A percentile compares a stretch with the other conserved stretches of the same genome.
These are phyloP conservation scores for Acrobasis repandana DNA, from an alignment of 2,888 invertebrate genomes.

Conservation along the genomic window DNA sequence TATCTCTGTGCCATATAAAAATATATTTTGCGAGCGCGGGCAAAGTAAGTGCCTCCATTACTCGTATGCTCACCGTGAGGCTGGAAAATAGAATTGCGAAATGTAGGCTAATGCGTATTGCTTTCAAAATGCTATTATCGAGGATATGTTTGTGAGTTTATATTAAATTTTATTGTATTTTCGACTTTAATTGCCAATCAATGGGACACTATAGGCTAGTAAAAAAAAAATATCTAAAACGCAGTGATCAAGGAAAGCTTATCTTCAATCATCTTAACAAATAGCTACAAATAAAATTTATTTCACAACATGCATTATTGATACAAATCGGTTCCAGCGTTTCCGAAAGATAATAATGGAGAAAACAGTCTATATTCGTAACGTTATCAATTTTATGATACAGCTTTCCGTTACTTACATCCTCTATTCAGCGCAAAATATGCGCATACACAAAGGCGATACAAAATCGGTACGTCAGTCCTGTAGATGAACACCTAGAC, in stretches of 20 bases:
- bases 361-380: neutral
- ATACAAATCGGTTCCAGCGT: neutral
- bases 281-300: too few species aligned
- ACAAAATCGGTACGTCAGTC: neutral
- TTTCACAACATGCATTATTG: neutral
- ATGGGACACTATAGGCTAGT: too few species aligned
- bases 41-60: constrained; percentile 3
- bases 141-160: neutral
- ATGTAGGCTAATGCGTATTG: constrained; percentile 10
- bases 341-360: neutral
- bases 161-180: neutral
- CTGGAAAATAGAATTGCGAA: constrained; percentile 1
- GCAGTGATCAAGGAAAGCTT: too few species aligned
- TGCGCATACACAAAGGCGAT: constrained; percentile 17
- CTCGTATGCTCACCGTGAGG: neutral
- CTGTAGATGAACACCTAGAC: neutral
- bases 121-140: constrained; percentile 1
- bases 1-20: constrained; percentile 6
- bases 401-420: constrained; percentile 12
- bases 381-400: neutral
- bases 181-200: too few species aligned
- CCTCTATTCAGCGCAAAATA: constrained; percentile 3
- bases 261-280: too few species aligned
- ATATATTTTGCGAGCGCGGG: neutral
- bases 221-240: too few species aligned